Percentiles rank a stretch among this genome's conserved stretches.
Evolutionary conservation across 2,797 vertebrate genomes (phyloP).

Genomic region (Ctenopoma kingsleyae): DNA sequence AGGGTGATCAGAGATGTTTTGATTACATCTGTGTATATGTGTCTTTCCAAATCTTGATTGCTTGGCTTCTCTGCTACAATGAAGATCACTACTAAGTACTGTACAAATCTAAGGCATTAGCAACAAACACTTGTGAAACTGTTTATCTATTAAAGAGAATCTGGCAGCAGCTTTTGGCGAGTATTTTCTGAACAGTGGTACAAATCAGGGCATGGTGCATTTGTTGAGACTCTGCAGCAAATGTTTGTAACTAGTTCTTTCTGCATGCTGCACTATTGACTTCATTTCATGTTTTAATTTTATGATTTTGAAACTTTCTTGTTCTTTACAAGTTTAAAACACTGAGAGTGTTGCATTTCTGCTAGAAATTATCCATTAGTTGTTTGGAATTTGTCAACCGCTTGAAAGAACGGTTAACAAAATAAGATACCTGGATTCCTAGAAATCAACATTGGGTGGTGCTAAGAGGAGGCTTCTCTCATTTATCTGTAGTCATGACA

Average conservation of each 20-base stretch:
- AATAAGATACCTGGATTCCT: background rate
- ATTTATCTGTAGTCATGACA: conserved; percentile 28
- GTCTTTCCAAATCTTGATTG: background rate
- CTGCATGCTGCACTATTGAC: background rate
- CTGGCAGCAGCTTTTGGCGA: conserved; percentile 12
- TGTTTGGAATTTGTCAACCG: background rate
- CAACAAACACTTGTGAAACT: conserved; percentile 23
- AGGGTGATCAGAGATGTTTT: background rate
- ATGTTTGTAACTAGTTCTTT: conserved; percentile 3
- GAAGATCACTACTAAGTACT: background rate
- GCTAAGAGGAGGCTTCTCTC: conserved; percentile 8
- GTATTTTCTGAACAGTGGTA: background rate
- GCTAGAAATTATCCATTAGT: background rate
- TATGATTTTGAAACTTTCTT: background rate
- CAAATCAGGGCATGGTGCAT: background rate
- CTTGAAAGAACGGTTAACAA: background rate
- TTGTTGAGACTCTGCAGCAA: conserved; percentile 14
- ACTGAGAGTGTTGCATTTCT: background rate
- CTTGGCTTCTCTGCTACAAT: conserved; percentile 15
- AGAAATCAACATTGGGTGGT: background rate
- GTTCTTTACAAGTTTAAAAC: background rate
- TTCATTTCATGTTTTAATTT: background rate
- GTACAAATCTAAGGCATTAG: conserved; percentile 23
- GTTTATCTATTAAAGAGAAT: conserved; percentile 26
- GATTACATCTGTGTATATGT: background rate